Evolutionary conservation across 2,113 vertebrate genomes (phyloP).

Genomic region (Arenaria interpres): DNA sequence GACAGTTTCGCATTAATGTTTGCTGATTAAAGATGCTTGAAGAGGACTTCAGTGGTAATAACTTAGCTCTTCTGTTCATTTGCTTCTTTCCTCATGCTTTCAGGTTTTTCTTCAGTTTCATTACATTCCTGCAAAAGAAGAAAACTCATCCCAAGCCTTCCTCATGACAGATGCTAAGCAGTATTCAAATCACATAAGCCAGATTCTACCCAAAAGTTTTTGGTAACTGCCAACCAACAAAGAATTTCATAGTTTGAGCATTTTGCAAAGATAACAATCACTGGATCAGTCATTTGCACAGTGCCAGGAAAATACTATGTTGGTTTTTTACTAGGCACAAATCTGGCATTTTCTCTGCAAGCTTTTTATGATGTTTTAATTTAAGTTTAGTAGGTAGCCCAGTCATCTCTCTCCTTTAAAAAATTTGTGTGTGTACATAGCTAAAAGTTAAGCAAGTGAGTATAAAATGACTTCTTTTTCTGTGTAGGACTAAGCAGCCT

Average conservation of each 20-base stretch:
- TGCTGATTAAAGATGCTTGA: not conserved
- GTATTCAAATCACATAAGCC: not conserved
- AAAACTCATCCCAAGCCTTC: not conserved
- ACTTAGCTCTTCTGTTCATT: not conserved
- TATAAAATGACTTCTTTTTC: not conserved
- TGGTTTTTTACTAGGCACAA: constrained; percentile 23
- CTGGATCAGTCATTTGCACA: constrained; percentile 4
- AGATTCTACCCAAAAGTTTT: not conserved
- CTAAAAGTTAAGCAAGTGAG: constrained; percentile 10
- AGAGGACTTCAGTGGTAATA: not conserved
- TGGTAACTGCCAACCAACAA: not conserved
- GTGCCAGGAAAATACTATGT: constrained; percentile 55
- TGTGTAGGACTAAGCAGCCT: not conserved
- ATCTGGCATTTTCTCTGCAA: constrained; percentile 31
- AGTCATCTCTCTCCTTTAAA: not conserved
- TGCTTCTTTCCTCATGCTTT: not conserved
- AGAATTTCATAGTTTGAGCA: constrained; percentile 27
- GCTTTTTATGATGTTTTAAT: constrained; percentile 30
- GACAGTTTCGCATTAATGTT: not conserved
- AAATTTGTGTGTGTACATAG: not conserved
- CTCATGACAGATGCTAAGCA: constrained; percentile 7
- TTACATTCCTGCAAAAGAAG: not conserved
- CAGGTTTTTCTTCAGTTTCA: not conserved
- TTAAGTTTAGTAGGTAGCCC: constrained; percentile 19
- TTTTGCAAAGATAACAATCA: constrained; percentile 60